These are phyloP conservation scores for Steinernema hermaphroditum DNA, from an alignment of 2,888 invertebrate genomes.

Conservation along the genomic window DNA sequence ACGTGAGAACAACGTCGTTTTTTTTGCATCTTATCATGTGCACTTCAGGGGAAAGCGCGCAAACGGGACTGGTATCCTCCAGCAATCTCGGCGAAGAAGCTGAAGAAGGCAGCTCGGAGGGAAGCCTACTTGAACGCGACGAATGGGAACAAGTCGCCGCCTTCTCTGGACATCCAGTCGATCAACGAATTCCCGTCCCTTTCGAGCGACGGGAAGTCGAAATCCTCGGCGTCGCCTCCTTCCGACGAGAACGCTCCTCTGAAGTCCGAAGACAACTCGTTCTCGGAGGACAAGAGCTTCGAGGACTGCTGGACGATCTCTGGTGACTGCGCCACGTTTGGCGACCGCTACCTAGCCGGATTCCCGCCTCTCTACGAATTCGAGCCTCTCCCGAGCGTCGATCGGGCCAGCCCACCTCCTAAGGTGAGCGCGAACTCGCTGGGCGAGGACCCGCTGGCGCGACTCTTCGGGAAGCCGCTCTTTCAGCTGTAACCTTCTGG, in stretches of 20 bases:
- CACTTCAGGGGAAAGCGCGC: background rate
- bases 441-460: background rate
- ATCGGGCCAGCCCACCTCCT: background rate
- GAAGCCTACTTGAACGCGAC: background rate
- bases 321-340: constrained; percentile 1
- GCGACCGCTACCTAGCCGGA: constrained; percentile 14
- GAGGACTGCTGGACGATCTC: background rate
- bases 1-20: constrained; percentile 5
- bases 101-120: constrained; percentile 12
- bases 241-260: background rate
- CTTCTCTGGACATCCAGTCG: background rate
- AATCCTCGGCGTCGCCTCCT: background rate
- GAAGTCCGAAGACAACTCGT: background rate
- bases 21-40: background rate
- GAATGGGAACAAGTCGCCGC: background rate
- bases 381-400: background rate
- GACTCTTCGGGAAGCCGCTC: background rate
- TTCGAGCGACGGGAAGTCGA: background rate
- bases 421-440: background rate
- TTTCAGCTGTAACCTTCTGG: background rate
- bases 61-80: constrained; percentile 27
- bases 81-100: background rate
- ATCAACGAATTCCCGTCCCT: constrained; percentile 9
- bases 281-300: background rate
- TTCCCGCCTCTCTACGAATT: constrained; percentile 18